Conservation (phyloP, 2,888 invertebrate species). For the Lasioglossum calceatum region DNA sequence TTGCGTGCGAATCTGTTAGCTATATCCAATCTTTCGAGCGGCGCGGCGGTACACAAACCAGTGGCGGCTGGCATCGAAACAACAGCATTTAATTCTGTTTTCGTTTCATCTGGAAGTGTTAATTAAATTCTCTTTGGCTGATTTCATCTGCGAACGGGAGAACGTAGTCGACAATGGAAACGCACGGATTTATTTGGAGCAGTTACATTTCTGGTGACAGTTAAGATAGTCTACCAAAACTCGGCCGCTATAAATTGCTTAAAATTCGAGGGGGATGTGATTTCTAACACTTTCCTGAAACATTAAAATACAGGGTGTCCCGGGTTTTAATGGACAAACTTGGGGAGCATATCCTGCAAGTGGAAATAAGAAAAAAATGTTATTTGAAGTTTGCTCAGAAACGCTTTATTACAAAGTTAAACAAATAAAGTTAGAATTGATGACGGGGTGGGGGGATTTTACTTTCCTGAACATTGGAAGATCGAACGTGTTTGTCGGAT, state of each 20-base stretch:
- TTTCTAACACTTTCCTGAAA: no score
- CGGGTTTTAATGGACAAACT: no score
- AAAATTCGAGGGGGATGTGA: not conserved
- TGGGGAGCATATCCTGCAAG: no score
- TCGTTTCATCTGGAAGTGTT: conserved; percentile 19
- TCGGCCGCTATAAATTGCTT: not conserved
- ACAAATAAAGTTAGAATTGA: no score
- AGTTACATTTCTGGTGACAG: not conserved
- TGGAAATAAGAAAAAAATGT: no score
- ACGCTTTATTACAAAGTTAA: no score
- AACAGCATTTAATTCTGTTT: conserved; percentile 27
- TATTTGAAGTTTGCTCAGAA: no score
- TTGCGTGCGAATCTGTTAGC: not conserved
- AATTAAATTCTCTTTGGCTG: conserved; percentile 24
- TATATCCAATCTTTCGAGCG: not conserved
- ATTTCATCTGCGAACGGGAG: not conserved
- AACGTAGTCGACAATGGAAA: not conserved
- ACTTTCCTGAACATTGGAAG: no score
- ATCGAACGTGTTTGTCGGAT: no score
- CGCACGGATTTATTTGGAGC: not conserved
- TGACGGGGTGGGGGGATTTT: no score
- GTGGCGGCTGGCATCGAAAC: not conserved
- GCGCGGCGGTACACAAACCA: not conserved
- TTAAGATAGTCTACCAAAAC: not conserved
- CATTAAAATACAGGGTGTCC: no score